Base-by-base conservation (phyloP, 2,888 invertebrate species). In the Periphyllus acericola region DNA sequence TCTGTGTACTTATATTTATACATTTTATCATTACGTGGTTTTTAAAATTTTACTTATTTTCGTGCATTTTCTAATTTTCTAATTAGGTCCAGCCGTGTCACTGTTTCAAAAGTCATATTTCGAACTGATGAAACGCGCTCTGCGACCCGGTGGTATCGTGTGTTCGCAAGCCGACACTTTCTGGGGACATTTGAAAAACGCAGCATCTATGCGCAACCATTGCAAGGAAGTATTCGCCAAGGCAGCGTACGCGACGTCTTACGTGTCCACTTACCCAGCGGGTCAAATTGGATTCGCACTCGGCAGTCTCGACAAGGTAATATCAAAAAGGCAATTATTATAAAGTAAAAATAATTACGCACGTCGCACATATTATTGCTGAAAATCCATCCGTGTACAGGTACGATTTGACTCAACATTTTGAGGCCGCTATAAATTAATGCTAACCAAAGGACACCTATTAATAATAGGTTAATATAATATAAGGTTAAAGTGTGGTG, bases 221-320 rank as follows among this genome's bases (percentile, higher is more conserved):
- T 98, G 97, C 91, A 93, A 93, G 89, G 93, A 94, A 74, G 94
- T 96, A 90, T 99, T 98, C 91, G 94, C 96, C 0, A 93, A 93
- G 0, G 96, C 96, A 0, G 93, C 94, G 2, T 99, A 98, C 91
- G 97, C 96, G 0, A 94, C 94, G 83, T 94, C 96, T 0, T 95
- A 96, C 17, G 97, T 99, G 0, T 98, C 99, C 0, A 98, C 98
- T 0, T 99, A 99, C 92, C 99, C 99, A 0, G 96, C 97, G 46
- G 99, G 99, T 0, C 97, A 97, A 92, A 99, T 99, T 90, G 99
- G 99, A 0, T 99, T 98, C 91, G 94, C 99, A 2, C 93, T 99
- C 72, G 99, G 97, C 29, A 95, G 96, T 83, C 93, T 96, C 74
- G 94, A 96, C 90, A 91, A 92, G 76, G 94, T 94, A 91, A 92